Percentiles rank a stretch among this genome's conserved stretches.
Conservation (phyloP, 2,888 invertebrate genomes). For the Ophraella communa region DNA sequence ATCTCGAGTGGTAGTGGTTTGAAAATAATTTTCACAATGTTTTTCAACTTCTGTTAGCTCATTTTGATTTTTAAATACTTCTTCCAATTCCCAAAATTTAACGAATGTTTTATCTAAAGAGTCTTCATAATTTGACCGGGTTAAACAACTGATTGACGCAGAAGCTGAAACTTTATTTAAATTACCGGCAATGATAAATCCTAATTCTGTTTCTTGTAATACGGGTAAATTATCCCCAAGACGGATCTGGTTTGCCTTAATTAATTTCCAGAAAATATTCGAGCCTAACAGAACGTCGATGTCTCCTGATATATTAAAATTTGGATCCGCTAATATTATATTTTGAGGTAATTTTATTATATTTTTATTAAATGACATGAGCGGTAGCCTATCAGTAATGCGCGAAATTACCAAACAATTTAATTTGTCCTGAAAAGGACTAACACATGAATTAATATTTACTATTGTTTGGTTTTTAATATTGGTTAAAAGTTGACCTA, state of each 20-base stretch:
- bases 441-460: neutral
- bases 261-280: neutral
- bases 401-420: neutral
- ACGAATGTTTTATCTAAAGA: neutral
- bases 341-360: neutral
- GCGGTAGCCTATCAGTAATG: neutral
- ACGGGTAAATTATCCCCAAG: neutral
- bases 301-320: neutral
- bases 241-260: neutral
- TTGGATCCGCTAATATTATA: neutral
- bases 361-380: neutral
- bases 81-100: conserved; percentile 21
- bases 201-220: neutral
- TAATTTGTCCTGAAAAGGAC: too few species aligned
- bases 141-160: neutral
- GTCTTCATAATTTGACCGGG: neutral
- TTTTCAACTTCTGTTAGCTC: conserved; percentile 21
- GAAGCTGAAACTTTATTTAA: neutral
- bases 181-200: neutral
- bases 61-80: neutral
- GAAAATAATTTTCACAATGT: conserved; percentile 35
- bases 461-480: neutral
- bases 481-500: neutral
- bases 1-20: conserved; percentile 9
- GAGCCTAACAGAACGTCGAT: neutral